These are phyloP conservation scores for Myathropa florea DNA, from an alignment of 2,888 invertebrate genomes.

Conservation along the genomic window DNA sequence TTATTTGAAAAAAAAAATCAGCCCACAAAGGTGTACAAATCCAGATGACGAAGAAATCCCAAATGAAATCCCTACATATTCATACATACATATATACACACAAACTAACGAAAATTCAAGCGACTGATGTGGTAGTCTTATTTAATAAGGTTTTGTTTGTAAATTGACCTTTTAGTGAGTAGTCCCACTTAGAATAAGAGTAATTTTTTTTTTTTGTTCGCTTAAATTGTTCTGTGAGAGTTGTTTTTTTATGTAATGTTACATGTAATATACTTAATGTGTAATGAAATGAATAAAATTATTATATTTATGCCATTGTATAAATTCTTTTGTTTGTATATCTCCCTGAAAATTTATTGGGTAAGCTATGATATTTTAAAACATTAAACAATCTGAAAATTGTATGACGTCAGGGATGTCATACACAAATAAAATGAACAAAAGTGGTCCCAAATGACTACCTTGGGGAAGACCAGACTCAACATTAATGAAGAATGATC, in stretches of 20 bases:
- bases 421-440: no score
- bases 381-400: no score
- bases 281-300: slow-evolving; percentile 26
- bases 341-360: no score
- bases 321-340: background rate
- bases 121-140: slow-evolving; percentile 39
- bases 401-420: no score
- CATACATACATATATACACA: background rate
- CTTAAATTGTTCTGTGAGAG: background rate
- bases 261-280: background rate
- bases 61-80: background rate
- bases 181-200: background rate
- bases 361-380: no score
- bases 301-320: slow-evolving; percentile 23
- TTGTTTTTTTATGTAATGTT: background rate
- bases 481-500: no score
- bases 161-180: background rate
- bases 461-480: no score
- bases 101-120: background rate
- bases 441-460: no score
- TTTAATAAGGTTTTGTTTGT: slow-evolving; percentile 9
- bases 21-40: slow-evolving; percentile 11
- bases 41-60: background rate
- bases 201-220: background rate
- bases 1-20: background rate